Base-by-base conservation (phyloP, 2,888 invertebrate genomes). In the Leptogaster cylindrica region DNA sequence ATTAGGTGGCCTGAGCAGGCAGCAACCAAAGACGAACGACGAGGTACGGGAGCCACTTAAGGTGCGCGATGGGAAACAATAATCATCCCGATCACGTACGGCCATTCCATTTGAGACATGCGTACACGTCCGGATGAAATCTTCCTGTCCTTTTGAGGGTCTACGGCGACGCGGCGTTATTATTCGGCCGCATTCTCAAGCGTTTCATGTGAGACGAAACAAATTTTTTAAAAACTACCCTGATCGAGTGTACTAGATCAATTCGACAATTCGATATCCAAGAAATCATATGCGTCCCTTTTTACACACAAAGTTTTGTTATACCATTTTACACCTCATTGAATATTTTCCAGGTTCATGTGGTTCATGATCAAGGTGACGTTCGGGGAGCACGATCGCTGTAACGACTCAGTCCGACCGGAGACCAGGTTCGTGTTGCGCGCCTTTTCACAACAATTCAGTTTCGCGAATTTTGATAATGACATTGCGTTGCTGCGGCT, bases 321-420 rank as follows among this genome's bases (percentile, higher is more conserved):
- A 8, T 12, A 12, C 4, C 39, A 12, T 8, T 41, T 41, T 14
- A 6, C 10, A 14, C 7, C 14, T 41, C 3, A 31, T 8, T 41
- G 58, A n/a, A 33, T 75, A 68, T 55, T 76, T 81, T 86, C 72
- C 83, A 91, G 92, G 72, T 93, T 93, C 79, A 91, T 93, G 90
- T 93, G 93, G 93, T 93, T 93, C 82, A 90, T 93, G 91, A 91
- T 93, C 78, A 92, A 91, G 81, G 91, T 92, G 71, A 91, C 92
- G 10, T 90, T 93, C 74, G 93, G 93, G 0, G 93, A 93, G 78
- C 92, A 93, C 78, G 89, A 94, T 80, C 87, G 92, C 48, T 93
- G 93, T 81, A 86, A 88, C 74, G 86, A 89, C 61, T 88, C 88
- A 41, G 81, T 81, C 48, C 84, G 88, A 51, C 89, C 91, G 0